Evolutionary conservation across 1,140 invertebrate genomes (phyloP).

Genomic region (Protaetia brevitarsis): DNA sequence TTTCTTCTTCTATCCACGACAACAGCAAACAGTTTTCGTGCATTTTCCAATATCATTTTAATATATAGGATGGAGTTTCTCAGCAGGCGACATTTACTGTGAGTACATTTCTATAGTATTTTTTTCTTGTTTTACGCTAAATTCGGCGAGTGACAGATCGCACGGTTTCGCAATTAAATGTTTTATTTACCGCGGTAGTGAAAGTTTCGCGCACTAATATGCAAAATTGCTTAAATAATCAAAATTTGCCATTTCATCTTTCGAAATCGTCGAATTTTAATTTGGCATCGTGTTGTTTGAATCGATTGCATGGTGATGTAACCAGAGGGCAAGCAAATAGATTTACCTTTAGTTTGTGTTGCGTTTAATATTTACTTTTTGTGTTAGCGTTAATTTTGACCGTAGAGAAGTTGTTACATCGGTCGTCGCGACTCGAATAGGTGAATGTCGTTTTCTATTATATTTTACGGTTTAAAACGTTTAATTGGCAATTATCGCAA

Average conservation of each 20-base stretch:
- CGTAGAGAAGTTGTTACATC: not conserved
- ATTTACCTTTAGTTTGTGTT: not conserved
- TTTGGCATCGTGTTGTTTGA: too few relatives aligned
- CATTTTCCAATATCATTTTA: not conserved
- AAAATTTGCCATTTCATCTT: not conserved
- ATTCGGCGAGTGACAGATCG: too few relatives aligned
- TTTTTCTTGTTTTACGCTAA: too few relatives aligned
- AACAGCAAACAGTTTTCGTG: not conserved
- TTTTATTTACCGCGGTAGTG: too few relatives aligned
- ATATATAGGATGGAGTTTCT: not conserved
- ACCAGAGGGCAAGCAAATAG: not conserved
- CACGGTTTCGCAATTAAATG: too few relatives aligned
- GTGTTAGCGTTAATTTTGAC: not conserved
- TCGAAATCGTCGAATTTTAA: too few relatives aligned
- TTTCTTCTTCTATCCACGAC: too few relatives aligned
- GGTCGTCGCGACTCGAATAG: not conserved
- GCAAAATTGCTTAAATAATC: too few relatives aligned
- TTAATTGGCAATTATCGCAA: too few relatives aligned
- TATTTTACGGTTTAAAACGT: too few relatives aligned
- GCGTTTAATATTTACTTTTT: not conserved
- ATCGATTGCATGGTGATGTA: not conserved
- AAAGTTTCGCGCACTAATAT: too few relatives aligned
- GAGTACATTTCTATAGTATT: too few relatives aligned
- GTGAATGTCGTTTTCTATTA: not conserved
- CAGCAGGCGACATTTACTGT: conserved; percentile 13